Base-by-base conservation (phyloP, 2,113 vertebrate genomes). In the Myiozetetes cayanensis region DNA sequence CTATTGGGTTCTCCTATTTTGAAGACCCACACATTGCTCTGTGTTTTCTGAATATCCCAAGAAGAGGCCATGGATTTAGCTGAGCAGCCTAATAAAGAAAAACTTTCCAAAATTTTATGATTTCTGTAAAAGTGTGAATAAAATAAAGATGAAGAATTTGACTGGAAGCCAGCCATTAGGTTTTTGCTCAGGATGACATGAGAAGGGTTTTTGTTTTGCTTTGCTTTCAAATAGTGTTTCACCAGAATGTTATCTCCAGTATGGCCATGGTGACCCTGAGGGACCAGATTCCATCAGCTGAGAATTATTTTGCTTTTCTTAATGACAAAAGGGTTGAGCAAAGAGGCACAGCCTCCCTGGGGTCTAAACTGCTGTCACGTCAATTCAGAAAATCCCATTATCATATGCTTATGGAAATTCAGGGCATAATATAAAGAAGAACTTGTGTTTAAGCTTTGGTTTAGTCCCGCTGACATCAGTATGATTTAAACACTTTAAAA, bases 21-120 rank as follows among this genome's bases (percentile, higher is more conserved):
- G 16, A 84, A 43, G 21, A 7, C 3, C 8, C 9, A 11, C 6
- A 39, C 1, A 12, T 5, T 22, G 3, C 1, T 44, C 47, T 20
- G 5, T 73, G 15, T 11, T 79, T 55, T 43, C 25, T 56, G 31
- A 61, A 14, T 41, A n/a, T 30, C 25, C 43, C 4, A 27, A 37
- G 27, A 58, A 76, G 2, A 33, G 2, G 6, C 5, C 18, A 22
- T 8, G 19, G 9, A 39, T 19, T 35, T n/a, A 41, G 5, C 6
- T 10, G 7, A 56, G 23, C 2, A 27, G 3, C 4, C 14, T 27
- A 4, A 28, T 59, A 41, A 7, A 68, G 10, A 5, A 10, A 65
- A 52, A 24, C 2, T 49, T 63, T 53, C 10, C 28, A 79, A 76
- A n/a, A 63, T 6, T 10, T 28, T 6, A 4, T 47, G 41, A 35